Base-by-base conservation (phyloP, 2,113 vertebrate genomes). In the Lonchura striata region DNA sequence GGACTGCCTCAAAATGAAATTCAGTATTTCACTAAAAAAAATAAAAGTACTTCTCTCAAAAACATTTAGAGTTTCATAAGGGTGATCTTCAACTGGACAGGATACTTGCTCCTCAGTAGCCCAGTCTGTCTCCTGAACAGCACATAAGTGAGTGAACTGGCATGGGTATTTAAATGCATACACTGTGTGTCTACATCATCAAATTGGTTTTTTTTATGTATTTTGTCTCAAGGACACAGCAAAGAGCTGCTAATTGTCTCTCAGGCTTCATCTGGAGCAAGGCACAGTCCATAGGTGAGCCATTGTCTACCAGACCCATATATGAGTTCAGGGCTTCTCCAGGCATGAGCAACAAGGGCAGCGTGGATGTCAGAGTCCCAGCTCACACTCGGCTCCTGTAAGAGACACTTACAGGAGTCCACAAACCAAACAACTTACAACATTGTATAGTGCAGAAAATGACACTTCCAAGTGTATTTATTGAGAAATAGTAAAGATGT, bases 401-500 rank as follows among this genome's bases (percentile, higher is more conserved):
- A 78, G 28, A 85, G 37, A 35, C 10, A 11, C n/a, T n/a, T n/a
- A n/a, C n/a, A n/a, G n/a, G n/a, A n/a, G n/a, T n/a, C n/a, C 54
- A 85, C 59, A 95, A 96, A 91, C 68, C 52, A 94, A 92, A 83
- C 74, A 94, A 84, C 75, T 95, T 95, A 81, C 88, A 94, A 94
- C 92, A 82, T 53, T n/a, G 21, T 84, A 95, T 54, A 89, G 85
- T 96, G 96, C 96, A 97, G 96, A 97, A 98, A 98, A 97, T 92
- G 84, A 96, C 95, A 97, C 97, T 98, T 98, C 96, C 97, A 97
- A 96, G 95, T 97, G 96, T 97, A 97, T 98, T 98, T 98, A 98
- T 98, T 98, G 98, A 98, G 98, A 98, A 97, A 97, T 94, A 97
- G 98, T 96, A 98, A 98, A 97, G 98, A 98, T 98, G 97, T 98